Percentiles rank a stretch among this genome's conserved stretches.
Conservation (phyloP, 2,888 invertebrate species). For the Laspeyria flexula region DNA sequence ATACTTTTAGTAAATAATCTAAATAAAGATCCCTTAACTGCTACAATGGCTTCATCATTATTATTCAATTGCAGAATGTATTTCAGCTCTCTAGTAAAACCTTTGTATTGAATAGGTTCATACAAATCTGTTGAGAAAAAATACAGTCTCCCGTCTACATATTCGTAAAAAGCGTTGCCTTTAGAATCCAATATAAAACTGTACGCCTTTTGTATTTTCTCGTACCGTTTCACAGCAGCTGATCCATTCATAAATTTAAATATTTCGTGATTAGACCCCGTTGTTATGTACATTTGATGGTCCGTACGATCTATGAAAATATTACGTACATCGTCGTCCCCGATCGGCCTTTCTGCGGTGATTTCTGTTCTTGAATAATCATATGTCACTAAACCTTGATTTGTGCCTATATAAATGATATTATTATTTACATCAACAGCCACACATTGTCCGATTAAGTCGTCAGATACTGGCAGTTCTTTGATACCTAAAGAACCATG, state of each 20-base stretch:
- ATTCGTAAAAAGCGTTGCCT: conserved; percentile 77
- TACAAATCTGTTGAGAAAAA: conserved; percentile 71
- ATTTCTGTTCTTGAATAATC: conserved; percentile 71
- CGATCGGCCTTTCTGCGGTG: conserved; percentile 73
- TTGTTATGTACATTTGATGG: conserved; percentile 75
- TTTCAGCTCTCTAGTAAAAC: conserved; percentile 74
- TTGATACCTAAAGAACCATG: conserved; percentile 76
- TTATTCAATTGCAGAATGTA: conserved; percentile 71
- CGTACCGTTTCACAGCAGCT: conserved; percentile 73
- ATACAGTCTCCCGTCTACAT: conserved; percentile 74
- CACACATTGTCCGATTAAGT: conserved; percentile 72
- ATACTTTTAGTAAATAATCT: conserved; percentile 66
- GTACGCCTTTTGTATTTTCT: conserved; percentile 76
- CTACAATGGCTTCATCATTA: conserved; percentile 74
- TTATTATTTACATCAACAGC: conserved; percentile 64
- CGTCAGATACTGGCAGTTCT: conserved; percentile 70
- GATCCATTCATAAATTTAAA: conserved; percentile 74
- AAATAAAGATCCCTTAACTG: conserved; percentile 75
- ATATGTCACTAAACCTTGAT: conserved; percentile 73
- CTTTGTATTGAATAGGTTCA: conserved; percentile 79
- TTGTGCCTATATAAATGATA: conserved; percentile 74
- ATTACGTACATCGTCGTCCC: conserved; percentile 75
- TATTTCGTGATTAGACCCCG: conserved; percentile 72
- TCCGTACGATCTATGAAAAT: conserved; percentile 77
- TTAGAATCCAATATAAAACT: conserved; percentile 71